Evolutionary conservation across 2,797 vertebrate species (phyloP), one percentile per base, ranked within the genome.

Genomic region (Chrysocyon brachyurus): DNA sequence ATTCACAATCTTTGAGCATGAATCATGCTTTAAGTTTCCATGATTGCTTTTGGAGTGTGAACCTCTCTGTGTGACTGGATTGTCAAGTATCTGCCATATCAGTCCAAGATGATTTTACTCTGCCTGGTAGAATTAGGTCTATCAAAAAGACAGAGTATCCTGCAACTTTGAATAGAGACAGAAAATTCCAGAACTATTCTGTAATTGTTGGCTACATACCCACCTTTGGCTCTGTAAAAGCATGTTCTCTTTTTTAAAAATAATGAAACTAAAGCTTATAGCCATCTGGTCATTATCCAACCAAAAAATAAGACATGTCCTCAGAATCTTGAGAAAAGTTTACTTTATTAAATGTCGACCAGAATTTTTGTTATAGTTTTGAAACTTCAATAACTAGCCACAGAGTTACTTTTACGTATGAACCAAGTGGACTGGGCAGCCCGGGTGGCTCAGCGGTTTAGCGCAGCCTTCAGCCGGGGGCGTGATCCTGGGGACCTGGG

Each of bases 81-180:
- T 93, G 66, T 96, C 91, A 94, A 94, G 57, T 66, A 91, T 73
- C 70, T 96, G 72, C 26, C 87, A 75, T 95, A 70, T 96, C 77
- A 90, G 82, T 97, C 92, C 85, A 96, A 90, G 63, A 90, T 92
- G 40, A 7, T 49, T 94, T 96, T 90, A 90, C 94, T 95, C 72
- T 73, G 54, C 64, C 21, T 75, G 6, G 28, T 56, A 89, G 57
- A 94, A 90, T 59, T 79, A 93, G 66, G 40, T 75, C 83, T 78
- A 90, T 81, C 79, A 94, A 91, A 84, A 94, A 95, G 78, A 75
- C 64, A 93, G 28, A 94, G 28, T 70, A 82, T 82, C n/a, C 61
- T 90, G 22, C 26, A 89, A 93, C 10, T 90, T 73, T 84, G 85
- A 22, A 93, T 96, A 91, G 66, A 95, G 91, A 72, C 24, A 78